Base-by-base conservation (phyloP, 2,888 invertebrate genomes). In the Andrena camellia region DNA sequence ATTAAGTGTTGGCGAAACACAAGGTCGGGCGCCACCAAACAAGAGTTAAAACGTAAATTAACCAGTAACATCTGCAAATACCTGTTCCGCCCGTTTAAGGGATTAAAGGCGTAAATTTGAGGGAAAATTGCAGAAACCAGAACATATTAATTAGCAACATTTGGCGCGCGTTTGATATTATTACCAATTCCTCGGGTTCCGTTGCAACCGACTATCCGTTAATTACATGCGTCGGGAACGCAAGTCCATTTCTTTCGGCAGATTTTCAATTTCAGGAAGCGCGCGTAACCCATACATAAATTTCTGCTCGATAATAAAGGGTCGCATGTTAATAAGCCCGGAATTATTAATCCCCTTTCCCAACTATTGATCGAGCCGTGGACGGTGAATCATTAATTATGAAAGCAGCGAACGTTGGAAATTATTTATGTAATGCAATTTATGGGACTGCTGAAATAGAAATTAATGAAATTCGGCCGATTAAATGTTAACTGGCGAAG, bases 371-470 rank as follows among this genome's bases (percentile, higher is more conserved):
- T 82, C 67, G 62, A 62, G 0, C 62, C n/a, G 62, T 48, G 52
- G 35, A n/a, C n/a, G 52, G 10, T 50, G 57, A 80, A 71, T 75
- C 66, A 71, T 82, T 80, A 82, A 80, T 80, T 82, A 82, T 31
- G 82, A 75, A 75, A 62, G 52, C 70, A 33, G 64, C 23, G 35
- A 29, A 31, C 26, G 54, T 8, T 35, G 57, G 13, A 31, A 81
- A 82, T 82, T 82, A 75, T 70, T 75, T 73, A 62, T 57, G 74
- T 42, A 35, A 63, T n/a, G 80, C 2, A 73, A 79, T 70, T 74
- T 74, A 69, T 2, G 68, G 10, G 20, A n/a, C 66, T 67, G 42
- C 23, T 26, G 64, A 64, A 59, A 26, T 50, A n/a, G 50, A 8
- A 52, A 71, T 52, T 78, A 62, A 71, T 57, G 72, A 79, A 72